These are phyloP conservation scores for Chaetops frenatus DNA, from an alignment of 2,113 vertebrate genomes.

Conservation along the genomic window DNA sequence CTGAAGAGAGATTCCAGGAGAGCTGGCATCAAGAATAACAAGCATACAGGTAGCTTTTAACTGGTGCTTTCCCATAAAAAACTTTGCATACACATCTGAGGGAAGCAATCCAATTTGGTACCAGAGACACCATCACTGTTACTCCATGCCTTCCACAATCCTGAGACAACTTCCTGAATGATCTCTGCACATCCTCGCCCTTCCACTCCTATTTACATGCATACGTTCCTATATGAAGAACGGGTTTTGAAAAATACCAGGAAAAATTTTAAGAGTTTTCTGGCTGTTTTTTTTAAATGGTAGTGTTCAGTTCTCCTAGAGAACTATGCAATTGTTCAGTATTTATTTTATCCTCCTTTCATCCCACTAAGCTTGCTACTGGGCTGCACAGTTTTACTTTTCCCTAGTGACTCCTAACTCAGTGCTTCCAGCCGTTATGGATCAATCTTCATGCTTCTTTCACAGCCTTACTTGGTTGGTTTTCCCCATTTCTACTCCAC, in stretches of 20 bases:
- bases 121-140: background rate
- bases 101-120: background rate
- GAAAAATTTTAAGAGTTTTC: background rate
- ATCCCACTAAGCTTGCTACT: background rate
- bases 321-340: background rate
- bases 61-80: background rate
- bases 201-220: background rate
- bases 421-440: background rate
- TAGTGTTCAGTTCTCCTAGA: background rate
- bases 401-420: background rate
- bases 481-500: background rate
- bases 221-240: background rate
- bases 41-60: background rate
- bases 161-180: background rate
- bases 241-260: background rate
- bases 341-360: background rate
- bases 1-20: background rate
- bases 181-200: background rate
- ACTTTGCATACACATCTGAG: background rate
- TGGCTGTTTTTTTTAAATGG: background rate
- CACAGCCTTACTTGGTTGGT: background rate
- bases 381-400: background rate
- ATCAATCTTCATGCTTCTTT: background rate
- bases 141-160: background rate
- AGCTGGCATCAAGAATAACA: background rate